Percentiles rank a stretch among this genome's conserved stretches.
These are phyloP conservation scores for Podiceps cristatus DNA, from an alignment of 2,113 vertebrate species.

Conservation along the genomic window DNA sequence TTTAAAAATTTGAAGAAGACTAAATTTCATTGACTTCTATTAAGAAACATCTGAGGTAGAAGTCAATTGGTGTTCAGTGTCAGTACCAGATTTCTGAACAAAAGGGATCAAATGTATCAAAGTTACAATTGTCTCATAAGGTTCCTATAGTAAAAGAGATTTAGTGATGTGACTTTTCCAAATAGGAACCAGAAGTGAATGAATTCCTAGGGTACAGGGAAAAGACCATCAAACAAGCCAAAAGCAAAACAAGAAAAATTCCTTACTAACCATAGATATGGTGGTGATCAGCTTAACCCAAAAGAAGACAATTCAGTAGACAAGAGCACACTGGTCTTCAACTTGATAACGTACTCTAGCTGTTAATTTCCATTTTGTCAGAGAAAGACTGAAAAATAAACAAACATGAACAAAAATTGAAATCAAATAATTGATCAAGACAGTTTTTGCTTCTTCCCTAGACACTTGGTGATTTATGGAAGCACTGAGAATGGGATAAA, in stretches of 20 bases:
- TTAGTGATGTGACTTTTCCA: neutral
- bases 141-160: neutral
- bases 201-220: neutral
- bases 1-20: too few relatives aligned
- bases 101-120: neutral
- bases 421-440: neutral
- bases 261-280: neutral
- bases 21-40: neutral
- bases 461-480: neutral
- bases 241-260: neutral
- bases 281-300: neutral
- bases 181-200: neutral
- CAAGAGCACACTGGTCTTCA: neutral
- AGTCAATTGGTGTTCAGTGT: neutral
- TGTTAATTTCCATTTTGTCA: neutral
- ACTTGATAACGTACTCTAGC: neutral
- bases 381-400: neutral
- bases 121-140: neutral
- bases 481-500: neutral
- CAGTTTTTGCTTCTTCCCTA: neutral
- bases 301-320: neutral
- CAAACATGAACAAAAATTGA: neutral
- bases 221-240: neutral
- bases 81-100: neutral
- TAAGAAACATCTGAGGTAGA: neutral